Evolutionary conservation across 2,888 invertebrate genomes (phyloP).

Genomic region (Melanophora roralis): DNA sequence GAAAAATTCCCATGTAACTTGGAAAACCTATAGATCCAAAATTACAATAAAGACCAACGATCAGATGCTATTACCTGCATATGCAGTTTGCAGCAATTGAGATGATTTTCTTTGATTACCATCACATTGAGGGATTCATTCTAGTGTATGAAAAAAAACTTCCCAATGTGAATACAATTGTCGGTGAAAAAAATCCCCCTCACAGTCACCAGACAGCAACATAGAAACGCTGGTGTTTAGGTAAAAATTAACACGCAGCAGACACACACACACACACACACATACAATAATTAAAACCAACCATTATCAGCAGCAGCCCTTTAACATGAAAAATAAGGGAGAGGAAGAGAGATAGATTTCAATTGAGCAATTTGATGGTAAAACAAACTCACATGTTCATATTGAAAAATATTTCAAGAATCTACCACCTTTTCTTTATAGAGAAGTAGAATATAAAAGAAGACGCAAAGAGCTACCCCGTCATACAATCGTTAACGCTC

Average conservation of each 20-base stretch:
- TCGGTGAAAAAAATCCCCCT: conserved; percentile 15
- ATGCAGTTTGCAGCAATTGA: background rate
- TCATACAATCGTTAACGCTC: conserved; percentile 74
- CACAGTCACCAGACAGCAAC: background rate
- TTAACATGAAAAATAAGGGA: conserved; percentile 32
- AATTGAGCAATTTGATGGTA: conserved; percentile 24
- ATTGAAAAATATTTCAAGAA: conserved; percentile 64
- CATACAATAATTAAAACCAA: conserved; percentile 4
- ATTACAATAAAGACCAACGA: background rate
- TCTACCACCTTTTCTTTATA: conserved; percentile 65
- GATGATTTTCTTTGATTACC: conserved; percentile 44
- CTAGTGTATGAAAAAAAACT: conserved; percentile 61
- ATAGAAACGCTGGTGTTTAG: background rate
- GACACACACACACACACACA: background rate
- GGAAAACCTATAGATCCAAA: conserved; percentile 24
- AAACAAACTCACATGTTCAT: conserved; percentile 50
- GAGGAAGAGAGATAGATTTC: conserved; percentile 22
- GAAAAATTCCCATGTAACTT: conserved; percentile 31
- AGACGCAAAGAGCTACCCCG: conserved; percentile 71
- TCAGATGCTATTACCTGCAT: conserved; percentile 25
- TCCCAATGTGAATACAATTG: conserved; percentile 51
- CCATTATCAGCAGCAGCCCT: conserved; percentile 57
- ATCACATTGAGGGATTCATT: conserved; percentile 61
- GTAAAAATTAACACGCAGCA: conserved; percentile 31
- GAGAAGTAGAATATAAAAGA: conserved; percentile 70